Evolutionary conservation across 2,113 vertebrate species (phyloP), one percentile per base, ranked within the genome.

Genomic region (Periophthalmus modestus): DNA sequence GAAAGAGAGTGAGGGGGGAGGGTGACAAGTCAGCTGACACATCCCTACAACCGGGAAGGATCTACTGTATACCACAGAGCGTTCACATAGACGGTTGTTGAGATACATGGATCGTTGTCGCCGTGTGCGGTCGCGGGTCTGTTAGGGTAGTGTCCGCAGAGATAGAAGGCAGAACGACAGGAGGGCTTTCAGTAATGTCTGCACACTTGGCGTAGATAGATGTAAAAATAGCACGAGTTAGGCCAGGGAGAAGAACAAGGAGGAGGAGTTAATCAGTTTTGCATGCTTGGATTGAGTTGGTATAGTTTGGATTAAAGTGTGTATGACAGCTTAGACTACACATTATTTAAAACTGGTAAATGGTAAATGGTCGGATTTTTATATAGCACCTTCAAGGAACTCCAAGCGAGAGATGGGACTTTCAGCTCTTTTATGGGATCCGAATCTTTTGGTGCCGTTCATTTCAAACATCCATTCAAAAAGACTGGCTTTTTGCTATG

Each of bases 1-100:
- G n/a, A n/a, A n/a, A n/a, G n/a, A n/a, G n/a, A n/a, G n/a, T n/a
- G n/a, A n/a, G n/a, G 28, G 59, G 59, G 59, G 59, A 18, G 34
- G 61, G 57, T 82, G 77, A 82, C 68, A 78, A 77, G 65, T 79
- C 72, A 57, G 34, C 54, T 1, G 34, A 74, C 68, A 79, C 65
- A 77, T 23, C 54, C 50, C 28, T 2, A 39, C 50, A 10, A 47
- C 19, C 36, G 0, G 7, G 21, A 14, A 65, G 47, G 48, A 70
- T 66, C 33, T 68, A n/a, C n/a, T n/a, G n/a, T n/a, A 28, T 36
- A 62, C 14, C 54, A 36, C n/a, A n/a, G 71, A 43, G 34, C 28
- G 2, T 59, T 65, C 0, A 11, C 24, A 73, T 0, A 12, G 61
- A 73, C 10, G 3, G 36, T 62, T 15, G 33, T 24, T 55, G 2